Conservation (phyloP, 2,888 invertebrate genomes). For the Diplolepis rosae region DNA sequence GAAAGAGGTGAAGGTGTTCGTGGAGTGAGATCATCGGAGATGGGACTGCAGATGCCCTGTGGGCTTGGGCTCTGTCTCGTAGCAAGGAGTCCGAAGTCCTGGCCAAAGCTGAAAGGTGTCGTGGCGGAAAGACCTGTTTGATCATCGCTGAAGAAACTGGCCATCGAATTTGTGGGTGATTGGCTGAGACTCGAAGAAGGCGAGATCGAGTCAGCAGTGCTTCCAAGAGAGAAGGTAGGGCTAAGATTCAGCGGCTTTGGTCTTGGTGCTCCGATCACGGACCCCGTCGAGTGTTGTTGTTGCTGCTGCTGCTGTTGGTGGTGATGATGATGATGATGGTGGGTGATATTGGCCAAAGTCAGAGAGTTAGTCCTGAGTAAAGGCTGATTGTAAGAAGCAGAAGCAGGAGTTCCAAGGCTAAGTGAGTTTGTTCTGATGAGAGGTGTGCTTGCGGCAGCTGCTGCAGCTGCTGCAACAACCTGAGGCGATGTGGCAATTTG, state of each 20-base stretch:
- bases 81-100: slow-evolving; percentile 70
- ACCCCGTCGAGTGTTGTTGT: slow-evolving; percentile 40
- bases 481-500: slow-evolving; percentile 76
- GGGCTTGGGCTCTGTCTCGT: slow-evolving; percentile 75
- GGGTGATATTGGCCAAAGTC: slow-evolving; percentile 55
- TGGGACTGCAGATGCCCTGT: slow-evolving; percentile 44
- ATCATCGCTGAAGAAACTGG: slow-evolving; percentile 78
- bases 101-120: slow-evolving; percentile 66
- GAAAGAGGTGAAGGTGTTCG: slow-evolving; percentile 66
- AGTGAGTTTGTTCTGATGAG: slow-evolving; percentile 68
- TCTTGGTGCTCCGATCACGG: slow-evolving; percentile 62
- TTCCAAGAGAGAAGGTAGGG: slow-evolving; percentile 74
- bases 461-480: slow-evolving; percentile 74
- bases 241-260: slow-evolving; percentile 72
- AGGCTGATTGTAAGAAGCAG: slow-evolving; percentile 54
- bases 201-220: slow-evolving; percentile 77
- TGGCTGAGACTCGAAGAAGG: slow-evolving; percentile 80
- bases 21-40: slow-evolving; percentile 54
- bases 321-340: slow-evolving; percentile 58
- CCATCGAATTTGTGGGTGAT: slow-evolving; percentile 79
- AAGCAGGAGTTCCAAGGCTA: slow-evolving; percentile 74
- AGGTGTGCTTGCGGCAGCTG: slow-evolving; percentile 72
- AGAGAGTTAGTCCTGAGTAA: slow-evolving; percentile 63
- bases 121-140: slow-evolving; percentile 71
- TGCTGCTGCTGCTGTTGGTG: slow-evolving; percentile 44